These are phyloP conservation scores for Thelaira solivaga DNA, from an alignment of 2,888 invertebrate genomes.

Conservation along the genomic window DNA sequence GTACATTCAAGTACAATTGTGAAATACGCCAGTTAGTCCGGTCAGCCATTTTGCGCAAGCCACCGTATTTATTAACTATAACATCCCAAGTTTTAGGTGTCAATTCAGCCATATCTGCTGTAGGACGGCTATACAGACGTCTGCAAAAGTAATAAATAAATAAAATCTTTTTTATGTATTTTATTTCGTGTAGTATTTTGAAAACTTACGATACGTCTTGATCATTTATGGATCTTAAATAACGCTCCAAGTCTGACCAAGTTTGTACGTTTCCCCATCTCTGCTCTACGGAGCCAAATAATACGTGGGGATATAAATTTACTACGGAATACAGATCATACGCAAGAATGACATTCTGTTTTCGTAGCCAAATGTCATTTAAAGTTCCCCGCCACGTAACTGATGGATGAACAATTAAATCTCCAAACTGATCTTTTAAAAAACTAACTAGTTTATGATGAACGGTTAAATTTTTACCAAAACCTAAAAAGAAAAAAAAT, in stretches of 20 bases:
- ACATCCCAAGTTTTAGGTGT: conserved; percentile 82
- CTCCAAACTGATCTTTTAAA: conserved; percentile 79
- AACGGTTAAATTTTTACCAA: conserved; percentile 75
- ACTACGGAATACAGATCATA: conserved; percentile 78
- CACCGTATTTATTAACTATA: conserved; percentile 79
- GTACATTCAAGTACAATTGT: conserved; percentile 78
- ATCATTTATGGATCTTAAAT: conserved; percentile 76
- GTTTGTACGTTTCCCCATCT: conserved; percentile 83
- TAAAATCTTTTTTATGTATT: background rate
- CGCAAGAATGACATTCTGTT: conserved; percentile 78
- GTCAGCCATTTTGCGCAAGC: conserved; percentile 82
- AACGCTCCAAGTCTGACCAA: conserved; percentile 78
- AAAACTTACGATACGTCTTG: conserved; percentile 72
- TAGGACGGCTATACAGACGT: conserved; percentile 74
- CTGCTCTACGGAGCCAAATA: conserved; percentile 81
- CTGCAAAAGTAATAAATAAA: conserved; percentile 65
- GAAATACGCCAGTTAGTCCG: conserved; percentile 81
- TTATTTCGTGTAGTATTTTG: background rate
- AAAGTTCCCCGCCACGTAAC: conserved; percentile 78
- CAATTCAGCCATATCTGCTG: conserved; percentile 84
- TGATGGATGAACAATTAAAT: conserved; percentile 78
- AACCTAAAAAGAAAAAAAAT: conserved; percentile 73
- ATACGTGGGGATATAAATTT: conserved; percentile 70
- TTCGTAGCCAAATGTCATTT: conserved; percentile 78
- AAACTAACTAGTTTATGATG: conserved; percentile 79